Conservation (phyloP, 2,888 invertebrate genomes). For the Vandiemenella viatica region DNA sequence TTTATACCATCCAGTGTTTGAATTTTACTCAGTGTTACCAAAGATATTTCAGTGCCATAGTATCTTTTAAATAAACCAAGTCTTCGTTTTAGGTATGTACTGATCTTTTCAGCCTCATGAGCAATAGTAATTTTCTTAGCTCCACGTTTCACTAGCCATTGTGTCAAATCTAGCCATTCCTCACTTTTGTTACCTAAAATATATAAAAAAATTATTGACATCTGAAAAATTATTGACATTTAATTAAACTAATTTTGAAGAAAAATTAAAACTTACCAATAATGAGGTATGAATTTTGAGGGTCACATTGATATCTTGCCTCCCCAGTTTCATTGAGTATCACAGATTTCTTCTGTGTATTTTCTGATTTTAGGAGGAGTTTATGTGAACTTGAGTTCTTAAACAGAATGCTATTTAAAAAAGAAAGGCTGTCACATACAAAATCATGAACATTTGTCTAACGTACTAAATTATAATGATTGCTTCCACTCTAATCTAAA, state of each 20-base stretch:
- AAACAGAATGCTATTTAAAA: too few species aligned
- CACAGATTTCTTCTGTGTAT: not conserved
- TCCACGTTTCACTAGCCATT: constrained; percentile 5
- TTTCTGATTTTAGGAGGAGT: not conserved
- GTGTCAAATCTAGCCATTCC: not conserved
- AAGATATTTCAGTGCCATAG: too few species aligned
- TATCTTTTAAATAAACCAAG: not conserved
- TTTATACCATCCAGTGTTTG: too few species aligned
- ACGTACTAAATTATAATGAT: too few species aligned
- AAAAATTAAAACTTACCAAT: constrained; percentile 28
- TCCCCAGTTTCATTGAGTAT: not conserved
- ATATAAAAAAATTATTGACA: not conserved
- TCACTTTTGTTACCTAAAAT: constrained; percentile 1
- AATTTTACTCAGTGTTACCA: too few species aligned
- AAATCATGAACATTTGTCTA: too few species aligned
- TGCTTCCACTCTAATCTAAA: too few species aligned
- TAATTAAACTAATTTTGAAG: too few species aligned
- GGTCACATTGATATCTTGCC: constrained; percentile 20
- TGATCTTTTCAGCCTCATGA: not conserved
- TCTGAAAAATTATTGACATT: not conserved
- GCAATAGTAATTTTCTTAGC: constrained; percentile 1
- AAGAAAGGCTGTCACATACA: too few species aligned
- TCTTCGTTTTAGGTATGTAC: not conserved
- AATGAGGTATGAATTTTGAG: constrained; percentile 31
- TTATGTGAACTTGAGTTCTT: too few species aligned